phyloP scores from a whole-genome alignment of 2,797 vertebrate species.

The Podargus strigoides region DNA sequence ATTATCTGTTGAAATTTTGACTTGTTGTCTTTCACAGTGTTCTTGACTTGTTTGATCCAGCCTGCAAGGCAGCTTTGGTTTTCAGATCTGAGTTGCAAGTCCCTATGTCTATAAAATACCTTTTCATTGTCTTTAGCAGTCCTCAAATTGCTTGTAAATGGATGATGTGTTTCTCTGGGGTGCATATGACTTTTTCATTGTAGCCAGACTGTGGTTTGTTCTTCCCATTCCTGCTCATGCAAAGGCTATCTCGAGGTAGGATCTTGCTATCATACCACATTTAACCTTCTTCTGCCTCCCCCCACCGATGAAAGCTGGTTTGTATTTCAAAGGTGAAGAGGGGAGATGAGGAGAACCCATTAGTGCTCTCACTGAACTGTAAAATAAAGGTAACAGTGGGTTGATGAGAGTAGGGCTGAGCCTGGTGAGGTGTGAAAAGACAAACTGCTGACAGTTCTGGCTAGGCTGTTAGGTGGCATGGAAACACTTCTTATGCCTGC shows the following conservation, averaged over 20 bases:
- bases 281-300: not conserved
- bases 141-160: not conserved
- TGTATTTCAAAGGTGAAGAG: not conserved
- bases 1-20: not conserved
- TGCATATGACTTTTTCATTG: not conserved
- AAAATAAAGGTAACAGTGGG: not conserved
- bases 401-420: not conserved
- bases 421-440: not conserved
- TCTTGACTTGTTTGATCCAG: not conserved
- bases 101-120: not conserved
- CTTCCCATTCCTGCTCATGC: not conserved
- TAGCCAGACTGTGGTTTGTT: not conserved
- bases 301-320: not conserved
- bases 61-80: not conserved
- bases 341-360: not conserved
- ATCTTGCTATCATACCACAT: not conserved
- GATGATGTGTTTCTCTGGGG: not conserved
- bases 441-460: not conserved
- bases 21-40: not conserved
- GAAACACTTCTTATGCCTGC: not conserved
- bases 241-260: not conserved
- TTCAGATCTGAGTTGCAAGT: not conserved
- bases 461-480: not conserved
- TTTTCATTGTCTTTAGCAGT: not conserved
- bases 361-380: not conserved